Base-by-base conservation (phyloP, 2,797 vertebrate genomes). In the Fistularia commersonii region DNA sequence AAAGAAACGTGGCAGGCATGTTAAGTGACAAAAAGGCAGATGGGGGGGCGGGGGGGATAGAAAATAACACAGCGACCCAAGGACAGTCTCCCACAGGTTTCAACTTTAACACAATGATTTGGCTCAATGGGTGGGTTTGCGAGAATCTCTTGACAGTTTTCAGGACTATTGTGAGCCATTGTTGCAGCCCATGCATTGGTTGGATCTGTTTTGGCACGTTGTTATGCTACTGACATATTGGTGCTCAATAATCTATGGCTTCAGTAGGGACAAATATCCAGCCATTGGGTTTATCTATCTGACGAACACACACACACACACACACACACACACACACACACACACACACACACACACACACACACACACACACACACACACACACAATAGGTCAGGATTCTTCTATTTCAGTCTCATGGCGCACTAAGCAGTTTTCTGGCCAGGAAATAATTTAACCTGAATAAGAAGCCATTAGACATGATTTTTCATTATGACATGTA, bases 321-420 rank as follows among this genome's bases (percentile, higher is more conserved):
- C 37, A 40, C 42, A 48, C 33, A 45, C 41, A 47, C 52, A 50
- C 34, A 47, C 43, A 38, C 31, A 51, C 33, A 32, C 41, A 60
- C 38, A 48, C 65, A 47, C 34, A 48, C 8, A 42, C 45, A 42
- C 23, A 54, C 38, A 32, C 41, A 48, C 43, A 54, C 37, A 48
- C 14, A 40, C 33, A 36, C 12, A 35, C 34, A 35, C 34, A 8
- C n/a, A n/a, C n/a, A n/a, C n/a, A n/a, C n/a, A n/a, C n/a, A n/a
- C n/a, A n/a, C n/a, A n/a, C n/a, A n/a, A 40, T n/a, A 10, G 38
- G 9, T n/a, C 38, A 40, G n/a, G n/a, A n/a, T n/a, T 35, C 6
- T 35, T 35, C 34, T 8, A 6, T 6, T 5, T 35, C 8, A 35
- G 34, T 35, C 6, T 6, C 6, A 8, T 32, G 15, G 23, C 13